Conservation (phyloP, 1,140 invertebrate genomes). For the Drosophila mauritiana region DNA sequence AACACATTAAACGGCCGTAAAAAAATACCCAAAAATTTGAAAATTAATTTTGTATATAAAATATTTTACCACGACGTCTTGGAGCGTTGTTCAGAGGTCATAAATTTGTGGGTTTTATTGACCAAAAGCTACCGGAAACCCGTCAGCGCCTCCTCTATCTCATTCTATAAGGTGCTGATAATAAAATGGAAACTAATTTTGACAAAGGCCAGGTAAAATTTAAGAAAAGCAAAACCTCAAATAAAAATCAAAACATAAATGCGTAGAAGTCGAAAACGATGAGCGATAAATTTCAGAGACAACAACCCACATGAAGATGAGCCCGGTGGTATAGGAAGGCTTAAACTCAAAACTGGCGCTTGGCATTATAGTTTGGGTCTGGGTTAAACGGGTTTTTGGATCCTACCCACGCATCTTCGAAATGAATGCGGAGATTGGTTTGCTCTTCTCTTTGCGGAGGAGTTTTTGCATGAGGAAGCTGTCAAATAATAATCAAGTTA, state of each 20-base stretch:
- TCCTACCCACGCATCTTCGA: conserved; percentile 29
- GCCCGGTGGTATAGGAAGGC: not conserved
- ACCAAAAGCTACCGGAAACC: conserved; percentile 69
- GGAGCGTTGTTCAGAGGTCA: conserved; percentile 38
- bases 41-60: conserved; percentile 73
- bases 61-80: conserved; percentile 62
- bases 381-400: conserved; percentile 34
- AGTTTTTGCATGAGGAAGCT: conserved; percentile 40
- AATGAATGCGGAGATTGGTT: conserved; percentile 21
- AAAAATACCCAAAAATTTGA: conserved; percentile 32
- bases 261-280: conserved; percentile 66
- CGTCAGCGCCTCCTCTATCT: conserved; percentile 36
- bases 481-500: conserved; percentile 38
- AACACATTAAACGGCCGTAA: conserved; percentile 67
- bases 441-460: conserved; percentile 6
- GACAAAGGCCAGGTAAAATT: conserved; percentile 63
- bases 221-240: conserved; percentile 14
- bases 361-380: conserved; percentile 21
- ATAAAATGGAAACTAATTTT: conserved; percentile 77
- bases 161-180: conserved; percentile 53
- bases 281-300: conserved; percentile 72
- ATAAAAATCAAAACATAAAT: conserved; percentile 46
- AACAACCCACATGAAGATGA: conserved; percentile 63
- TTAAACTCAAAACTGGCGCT: conserved; percentile 23
- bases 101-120: conserved; percentile 75